A percentile compares a stretch with the other conserved stretches of the same genome.
phyloP scores from a whole-genome alignment of 30 jellyfish, hydroid and myxozoan genomes.

The Turritopsis dohrnii region DNA sequence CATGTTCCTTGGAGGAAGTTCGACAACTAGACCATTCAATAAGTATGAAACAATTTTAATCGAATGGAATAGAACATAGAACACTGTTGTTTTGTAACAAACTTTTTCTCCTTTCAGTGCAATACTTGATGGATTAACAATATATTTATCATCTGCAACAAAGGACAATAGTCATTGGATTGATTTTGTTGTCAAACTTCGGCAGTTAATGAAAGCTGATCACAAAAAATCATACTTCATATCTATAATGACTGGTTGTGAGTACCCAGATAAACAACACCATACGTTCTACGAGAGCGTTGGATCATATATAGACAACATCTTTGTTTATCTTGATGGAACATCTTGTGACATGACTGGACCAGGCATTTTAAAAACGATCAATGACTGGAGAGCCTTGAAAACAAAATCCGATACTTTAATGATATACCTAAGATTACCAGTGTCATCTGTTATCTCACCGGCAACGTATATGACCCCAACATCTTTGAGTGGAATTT shows the following conservation, averaged over 20 bases:
- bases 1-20: constrained; percentile 10
- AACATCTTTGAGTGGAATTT: not conserved
- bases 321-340: not conserved
- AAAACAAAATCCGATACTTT: not conserved
- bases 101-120: not conserved
- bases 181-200: not conserved
- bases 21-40: not conserved
- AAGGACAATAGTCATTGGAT: not conserved
- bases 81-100: too few relatives aligned
- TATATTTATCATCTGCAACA: not conserved
- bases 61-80: too few relatives aligned
- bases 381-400: not conserved
- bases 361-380: not conserved
- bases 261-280: constrained; percentile 2
- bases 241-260: constrained; percentile 2
- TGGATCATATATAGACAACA: not conserved
- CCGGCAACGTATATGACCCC: not conserved
- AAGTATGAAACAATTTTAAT: not conserved
- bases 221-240: not conserved
- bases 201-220: constrained; percentile 19
- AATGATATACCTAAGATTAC: not conserved
- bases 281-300: not conserved
- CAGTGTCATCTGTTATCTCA: not conserved
- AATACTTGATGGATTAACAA: constrained; percentile 17
- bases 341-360: not conserved